These are phyloP conservation scores for Sturmia bella DNA, from an alignment of 2,888 invertebrate species.

Conservation along the genomic window DNA sequence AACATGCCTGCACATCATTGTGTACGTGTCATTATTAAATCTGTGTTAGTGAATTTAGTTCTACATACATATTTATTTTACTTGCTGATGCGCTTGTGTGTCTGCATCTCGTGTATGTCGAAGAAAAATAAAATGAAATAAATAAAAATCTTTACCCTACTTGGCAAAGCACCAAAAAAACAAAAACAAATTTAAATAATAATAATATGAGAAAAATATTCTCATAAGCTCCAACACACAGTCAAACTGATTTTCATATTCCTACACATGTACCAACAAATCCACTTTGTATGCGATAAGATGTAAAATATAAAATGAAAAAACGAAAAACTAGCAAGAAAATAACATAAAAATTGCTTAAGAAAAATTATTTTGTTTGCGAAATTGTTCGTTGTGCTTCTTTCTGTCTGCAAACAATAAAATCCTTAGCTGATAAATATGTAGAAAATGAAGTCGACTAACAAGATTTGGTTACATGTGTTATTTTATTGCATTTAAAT, in stretches of 20 bases:
- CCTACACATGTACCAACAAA: conserved; percentile 44
- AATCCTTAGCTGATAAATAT: conserved; percentile 35
- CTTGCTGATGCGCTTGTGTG: conserved; percentile 18
- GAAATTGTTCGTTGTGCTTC: not conserved
- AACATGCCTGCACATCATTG: not conserved
- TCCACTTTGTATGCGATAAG: conserved; percentile 46
- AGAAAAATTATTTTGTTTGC: conserved; percentile 25
- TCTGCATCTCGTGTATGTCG: conserved; percentile 19
- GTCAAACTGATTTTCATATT: conserved; percentile 33
- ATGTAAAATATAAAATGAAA: conserved; percentile 42
- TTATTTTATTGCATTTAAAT: conserved; percentile 13
- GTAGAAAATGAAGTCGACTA: conserved; percentile 41
- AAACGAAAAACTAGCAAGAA: conserved; percentile 8
- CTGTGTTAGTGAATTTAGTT: not conserved
- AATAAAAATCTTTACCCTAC: conserved; percentile 64
- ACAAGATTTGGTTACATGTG: conserved; percentile 39
- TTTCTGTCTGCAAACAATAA: not conserved
- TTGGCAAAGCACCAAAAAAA: conserved; percentile 65
- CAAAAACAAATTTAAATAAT: conserved; percentile 55
- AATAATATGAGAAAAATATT: conserved; percentile 53
- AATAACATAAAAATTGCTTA: conserved; percentile 16
- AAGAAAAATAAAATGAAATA: conserved; percentile 39
- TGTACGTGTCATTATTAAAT: not conserved
- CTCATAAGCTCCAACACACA: conserved; percentile 5
- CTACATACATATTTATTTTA: not conserved